These are phyloP conservation scores for Eulemur albifrons DNA, from an alignment of 2,797 vertebrate species.

Conservation along the genomic window DNA sequence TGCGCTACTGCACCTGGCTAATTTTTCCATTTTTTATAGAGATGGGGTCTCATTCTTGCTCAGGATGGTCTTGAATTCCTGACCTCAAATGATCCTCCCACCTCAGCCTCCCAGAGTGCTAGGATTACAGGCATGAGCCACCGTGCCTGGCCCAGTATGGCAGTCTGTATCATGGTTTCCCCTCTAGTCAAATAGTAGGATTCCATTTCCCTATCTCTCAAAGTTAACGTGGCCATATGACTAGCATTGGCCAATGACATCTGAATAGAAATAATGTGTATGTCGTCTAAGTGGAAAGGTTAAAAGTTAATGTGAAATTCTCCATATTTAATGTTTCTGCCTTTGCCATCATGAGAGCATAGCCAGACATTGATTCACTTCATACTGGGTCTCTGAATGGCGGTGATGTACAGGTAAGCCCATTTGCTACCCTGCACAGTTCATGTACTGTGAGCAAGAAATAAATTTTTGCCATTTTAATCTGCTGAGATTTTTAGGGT, in stretches of 20 bases:
- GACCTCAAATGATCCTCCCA: too few species aligned
- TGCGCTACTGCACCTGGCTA: too few species aligned
- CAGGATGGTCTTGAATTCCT: too few species aligned
- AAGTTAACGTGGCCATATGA: neutral
- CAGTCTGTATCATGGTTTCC: neutral
- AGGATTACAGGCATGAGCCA: too few species aligned
- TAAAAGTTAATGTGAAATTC: neutral
- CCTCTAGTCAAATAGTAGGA: slow-evolving; percentile 50
- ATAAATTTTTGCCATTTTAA: neutral
- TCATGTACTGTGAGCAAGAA: neutral
- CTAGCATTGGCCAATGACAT: slow-evolving; percentile 7
- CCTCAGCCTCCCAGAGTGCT: too few species aligned
- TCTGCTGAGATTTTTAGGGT: neutral
- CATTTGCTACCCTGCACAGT: neutral
- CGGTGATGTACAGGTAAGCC: rapidly evolving
- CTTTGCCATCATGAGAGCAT: neutral
- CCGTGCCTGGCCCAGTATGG: neutral
- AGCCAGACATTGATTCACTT: neutral
- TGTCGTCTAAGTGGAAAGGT: neutral
- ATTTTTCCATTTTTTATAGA: too few species aligned
- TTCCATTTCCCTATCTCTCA: neutral
- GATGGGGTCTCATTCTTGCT: too few species aligned
- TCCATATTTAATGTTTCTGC: neutral
- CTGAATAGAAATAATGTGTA: slow-evolving; percentile 52
- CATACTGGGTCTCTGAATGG: neutral